These are phyloP conservation scores for Lordiphosa collinella DNA, from an alignment of 1,140 invertebrate species.

Conservation along the genomic window DNA sequence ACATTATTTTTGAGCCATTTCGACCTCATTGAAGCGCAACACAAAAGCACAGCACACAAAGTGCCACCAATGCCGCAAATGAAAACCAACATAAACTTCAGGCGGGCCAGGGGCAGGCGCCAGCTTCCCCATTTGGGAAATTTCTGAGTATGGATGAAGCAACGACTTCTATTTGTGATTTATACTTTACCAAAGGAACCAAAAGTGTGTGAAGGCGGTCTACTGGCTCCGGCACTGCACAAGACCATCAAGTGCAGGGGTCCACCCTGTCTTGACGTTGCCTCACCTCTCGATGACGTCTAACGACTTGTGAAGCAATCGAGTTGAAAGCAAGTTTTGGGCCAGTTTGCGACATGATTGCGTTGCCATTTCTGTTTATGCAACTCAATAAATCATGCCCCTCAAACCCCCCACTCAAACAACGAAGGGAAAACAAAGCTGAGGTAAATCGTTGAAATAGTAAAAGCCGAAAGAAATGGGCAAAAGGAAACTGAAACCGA, in stretches of 20 bases:
- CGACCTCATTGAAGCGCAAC: slow-evolving; percentile 77
- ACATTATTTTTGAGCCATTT: slow-evolving; percentile 78
- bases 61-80: slow-evolving; percentile 62
- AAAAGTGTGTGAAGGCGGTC: slow-evolving; percentile 31
- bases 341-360: slow-evolving; percentile 69
- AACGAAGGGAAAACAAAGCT: slow-evolving; percentile 44
- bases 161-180: slow-evolving; percentile 76
- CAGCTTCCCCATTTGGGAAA: slow-evolving; percentile 44
- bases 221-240: background rate
- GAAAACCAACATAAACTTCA: slow-evolving; percentile 51
- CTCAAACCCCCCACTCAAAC: slow-evolving; percentile 2
- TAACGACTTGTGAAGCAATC: slow-evolving; percentile 77
- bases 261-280: slow-evolving; percentile 4
- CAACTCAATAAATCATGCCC: slow-evolving; percentile 78
- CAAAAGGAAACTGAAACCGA: slow-evolving; percentile 38
- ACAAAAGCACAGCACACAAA: slow-evolving; percentile 62
- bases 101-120: slow-evolving; percentile 28
- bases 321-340: slow-evolving; percentile 67
- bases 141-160: slow-evolving; percentile 23
- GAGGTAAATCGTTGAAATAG: slow-evolving; percentile 56
- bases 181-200: slow-evolving; percentile 54
- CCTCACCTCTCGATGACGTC: slow-evolving; percentile 52
- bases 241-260: slow-evolving; percentile 56
- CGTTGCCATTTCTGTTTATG: slow-evolving; percentile 79
- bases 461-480: slow-evolving; percentile 32